phyloP scores from a whole-genome alignment of 2,888 invertebrate genomes.

The Diadegma fenestrale region DNA sequence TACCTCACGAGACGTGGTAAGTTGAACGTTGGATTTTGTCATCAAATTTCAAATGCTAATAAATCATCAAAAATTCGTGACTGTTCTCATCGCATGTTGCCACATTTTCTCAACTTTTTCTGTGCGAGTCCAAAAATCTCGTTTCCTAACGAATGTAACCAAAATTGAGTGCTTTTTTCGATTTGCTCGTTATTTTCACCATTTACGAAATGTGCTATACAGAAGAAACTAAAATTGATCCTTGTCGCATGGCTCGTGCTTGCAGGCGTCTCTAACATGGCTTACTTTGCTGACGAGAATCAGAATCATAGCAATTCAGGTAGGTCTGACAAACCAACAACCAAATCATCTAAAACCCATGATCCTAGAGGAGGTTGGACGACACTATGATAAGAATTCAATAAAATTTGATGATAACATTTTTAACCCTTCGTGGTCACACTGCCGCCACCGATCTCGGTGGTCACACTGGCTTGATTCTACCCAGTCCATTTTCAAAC shows the following conservation, averaged over 20 bases:
- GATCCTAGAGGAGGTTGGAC: too few relatives aligned
- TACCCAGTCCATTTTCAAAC: too few relatives aligned
- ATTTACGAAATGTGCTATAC: constrained; percentile 72
- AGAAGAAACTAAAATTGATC: constrained; percentile 75
- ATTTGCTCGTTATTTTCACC: constrained; percentile 25
- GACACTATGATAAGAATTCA: too few relatives aligned
- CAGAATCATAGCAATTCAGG: constrained; percentile 88
- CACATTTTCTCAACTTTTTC: not conserved
- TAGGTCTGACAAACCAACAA: constrained; percentile 72
- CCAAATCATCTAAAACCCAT: constrained; percentile 11
- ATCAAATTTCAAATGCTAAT: not conserved
- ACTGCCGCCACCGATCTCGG: too few relatives aligned
- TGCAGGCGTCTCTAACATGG: constrained; percentile 91
- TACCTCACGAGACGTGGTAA: constrained; percentile 81
- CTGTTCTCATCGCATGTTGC: constrained; percentile 15
- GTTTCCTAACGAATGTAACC: not conserved
- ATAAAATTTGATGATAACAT: too few relatives aligned
- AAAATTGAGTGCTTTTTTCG: too few relatives aligned
- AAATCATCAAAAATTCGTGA: constrained; percentile 3
- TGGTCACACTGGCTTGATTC: too few relatives aligned
- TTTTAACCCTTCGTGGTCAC: too few relatives aligned
- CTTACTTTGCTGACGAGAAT: constrained; percentile 92
- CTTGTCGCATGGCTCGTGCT: constrained; percentile 85
- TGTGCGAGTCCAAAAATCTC: not conserved
- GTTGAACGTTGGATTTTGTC: constrained; percentile 36